These are phyloP conservation scores for Ariopsis seemanni DNA, from an alignment of 2,113 vertebrate genomes.

Conservation along the genomic window DNA sequence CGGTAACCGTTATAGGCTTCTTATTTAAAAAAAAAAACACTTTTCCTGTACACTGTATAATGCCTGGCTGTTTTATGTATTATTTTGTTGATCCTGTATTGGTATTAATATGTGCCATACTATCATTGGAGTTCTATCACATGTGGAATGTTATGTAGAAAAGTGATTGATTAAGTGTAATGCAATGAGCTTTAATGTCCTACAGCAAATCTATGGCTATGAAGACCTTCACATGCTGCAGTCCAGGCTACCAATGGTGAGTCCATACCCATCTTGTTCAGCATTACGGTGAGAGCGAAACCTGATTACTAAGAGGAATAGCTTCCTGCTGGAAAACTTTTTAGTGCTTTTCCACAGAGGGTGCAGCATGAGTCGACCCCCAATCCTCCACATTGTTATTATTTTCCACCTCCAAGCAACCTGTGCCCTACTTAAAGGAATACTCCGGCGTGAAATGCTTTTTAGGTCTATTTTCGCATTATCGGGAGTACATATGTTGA, in stretches of 20 bases:
- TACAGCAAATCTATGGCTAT: conserved; percentile 92
- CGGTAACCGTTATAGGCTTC: conserved; percentile 76
- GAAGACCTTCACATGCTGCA: conserved; percentile 98
- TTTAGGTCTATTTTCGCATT: too few relatives aligned
- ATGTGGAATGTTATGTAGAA: neutral
- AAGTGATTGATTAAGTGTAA: neutral
- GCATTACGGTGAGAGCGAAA: neutral
- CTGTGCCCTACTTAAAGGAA: neutral
- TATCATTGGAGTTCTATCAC: neutral
- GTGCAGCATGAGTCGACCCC: neutral
- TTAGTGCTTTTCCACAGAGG: neutral
- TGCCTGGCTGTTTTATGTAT: neutral
- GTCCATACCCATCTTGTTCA: conserved; percentile 46
- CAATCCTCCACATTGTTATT: neutral
- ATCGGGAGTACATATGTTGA: too few relatives aligned
- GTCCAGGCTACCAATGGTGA: conserved; percentile 92
- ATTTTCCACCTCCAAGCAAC: neutral
- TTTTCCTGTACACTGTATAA: neutral
- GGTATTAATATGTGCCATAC: neutral
- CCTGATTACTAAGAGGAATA: neutral
- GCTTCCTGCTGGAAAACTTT: neutral
- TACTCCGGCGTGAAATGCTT: too few relatives aligned
- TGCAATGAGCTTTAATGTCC: conserved; percentile 32
- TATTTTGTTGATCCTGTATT: neutral
- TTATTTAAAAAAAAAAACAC: neutral